These are phyloP conservation scores for Drosophila neutralis DNA, from an alignment of 2,888 invertebrate species.

Conservation along the genomic window DNA sequence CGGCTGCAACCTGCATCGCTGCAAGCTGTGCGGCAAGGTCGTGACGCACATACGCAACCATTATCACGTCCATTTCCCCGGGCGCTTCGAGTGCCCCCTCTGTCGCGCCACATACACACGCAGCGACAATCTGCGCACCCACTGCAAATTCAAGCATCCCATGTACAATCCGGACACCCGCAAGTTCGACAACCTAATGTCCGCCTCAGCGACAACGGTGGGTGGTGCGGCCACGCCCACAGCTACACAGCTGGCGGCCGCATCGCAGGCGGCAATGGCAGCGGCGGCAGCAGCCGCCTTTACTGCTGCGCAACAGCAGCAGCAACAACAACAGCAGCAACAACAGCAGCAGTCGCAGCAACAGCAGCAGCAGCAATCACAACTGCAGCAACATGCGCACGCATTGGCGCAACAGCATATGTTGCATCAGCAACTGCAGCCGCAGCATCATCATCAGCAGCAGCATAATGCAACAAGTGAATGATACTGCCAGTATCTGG, in stretches of 20 bases:
- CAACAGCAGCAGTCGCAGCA: slow-evolving; percentile 76
- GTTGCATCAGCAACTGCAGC: slow-evolving; percentile 74
- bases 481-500: slow-evolving; percentile 84
- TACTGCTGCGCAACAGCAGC: slow-evolving; percentile 81
- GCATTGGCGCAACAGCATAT: slow-evolving; percentile 71
- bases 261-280: slow-evolving; percentile 84
- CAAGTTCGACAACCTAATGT: slow-evolving; percentile 91
- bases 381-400: slow-evolving; percentile 76
- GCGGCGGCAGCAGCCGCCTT: slow-evolving; percentile 85
- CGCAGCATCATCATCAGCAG: slow-evolving; percentile 82
- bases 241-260: slow-evolving; percentile 86
- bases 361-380: slow-evolving; percentile 70
- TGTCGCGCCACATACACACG: slow-evolving; percentile 96
- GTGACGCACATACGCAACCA: slow-evolving; percentile 97
- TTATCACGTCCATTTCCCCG: slow-evolving; percentile 97
- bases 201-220: slow-evolving; percentile 84
- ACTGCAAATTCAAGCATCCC: slow-evolving; percentile 97
- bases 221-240: slow-evolving; percentile 86
- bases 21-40: slow-evolving; percentile 97
- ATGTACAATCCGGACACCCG: slow-evolving; percentile 94
- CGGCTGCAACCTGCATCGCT: slow-evolving; percentile 96
- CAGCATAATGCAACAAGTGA: slow-evolving; percentile 83
- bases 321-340: slow-evolving; percentile 76
- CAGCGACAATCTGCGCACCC: slow-evolving; percentile 96
- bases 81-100: slow-evolving; percentile 95